Conservation (phyloP, 2,888 invertebrate genomes). For the Creontiades dilutus region DNA sequence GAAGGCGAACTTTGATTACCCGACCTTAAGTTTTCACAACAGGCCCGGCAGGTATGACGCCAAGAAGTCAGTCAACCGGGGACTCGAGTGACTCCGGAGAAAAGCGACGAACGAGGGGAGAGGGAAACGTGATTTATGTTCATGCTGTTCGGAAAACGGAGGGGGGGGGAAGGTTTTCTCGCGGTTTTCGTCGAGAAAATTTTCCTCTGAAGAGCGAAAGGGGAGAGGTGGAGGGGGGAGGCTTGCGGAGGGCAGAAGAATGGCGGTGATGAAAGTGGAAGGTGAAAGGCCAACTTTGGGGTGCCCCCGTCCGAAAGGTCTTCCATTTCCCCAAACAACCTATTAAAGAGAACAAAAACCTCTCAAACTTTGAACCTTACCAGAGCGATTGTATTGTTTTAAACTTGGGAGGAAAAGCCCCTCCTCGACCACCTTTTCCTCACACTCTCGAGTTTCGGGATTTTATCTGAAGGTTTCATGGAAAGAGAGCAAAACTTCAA, state of each 20-base stretch:
- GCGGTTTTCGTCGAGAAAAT: constrained; percentile 14
- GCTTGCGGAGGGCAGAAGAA: constrained; percentile 2
- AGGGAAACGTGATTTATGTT: constrained; percentile 62
- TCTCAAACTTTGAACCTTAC: constrained; percentile 58
- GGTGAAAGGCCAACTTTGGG: constrained; percentile 63
- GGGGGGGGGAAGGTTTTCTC: not conserved
- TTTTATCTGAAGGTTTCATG: constrained; percentile 39
- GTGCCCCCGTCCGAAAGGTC: constrained; percentile 40
- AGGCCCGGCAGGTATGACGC: not conserved
- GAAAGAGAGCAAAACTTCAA: constrained; percentile 1
- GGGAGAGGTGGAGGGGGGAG: not conserved
- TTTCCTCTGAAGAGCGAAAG: not conserved
- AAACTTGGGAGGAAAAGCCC: constrained; percentile 34
- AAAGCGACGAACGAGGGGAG: not conserved
- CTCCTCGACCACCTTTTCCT: constrained; percentile 7
- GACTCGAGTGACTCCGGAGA: not conserved
- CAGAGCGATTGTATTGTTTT: constrained; percentile 62
- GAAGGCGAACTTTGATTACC: constrained; percentile 47
- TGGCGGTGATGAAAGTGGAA: constrained; percentile 54
- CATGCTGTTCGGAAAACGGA: not conserved
- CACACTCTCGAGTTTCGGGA: constrained; percentile 22
- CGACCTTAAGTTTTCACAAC: constrained; percentile 28
- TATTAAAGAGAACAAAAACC: constrained; percentile 66
- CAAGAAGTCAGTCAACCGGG: not conserved
- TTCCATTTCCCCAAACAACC: constrained; percentile 59